Evolutionary conservation across 2,797 vertebrate species (phyloP).

Genomic region (Mormyrus hasselquistii): DNA sequence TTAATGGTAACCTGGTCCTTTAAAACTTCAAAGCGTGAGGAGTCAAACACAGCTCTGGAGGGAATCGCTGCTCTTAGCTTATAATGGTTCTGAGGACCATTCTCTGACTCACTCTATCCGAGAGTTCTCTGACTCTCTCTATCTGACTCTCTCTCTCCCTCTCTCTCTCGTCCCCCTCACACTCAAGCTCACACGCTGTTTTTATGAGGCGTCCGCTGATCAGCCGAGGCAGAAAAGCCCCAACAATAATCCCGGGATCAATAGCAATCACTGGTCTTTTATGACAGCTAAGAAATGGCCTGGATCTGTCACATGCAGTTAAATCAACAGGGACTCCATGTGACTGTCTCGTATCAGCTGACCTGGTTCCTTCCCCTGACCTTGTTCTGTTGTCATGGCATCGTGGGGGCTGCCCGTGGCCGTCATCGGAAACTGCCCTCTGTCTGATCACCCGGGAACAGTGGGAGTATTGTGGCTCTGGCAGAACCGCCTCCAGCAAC

Average conservation of each 20-base stretch:
- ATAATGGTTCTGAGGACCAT: background rate
- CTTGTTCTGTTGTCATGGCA: conserved; percentile 4
- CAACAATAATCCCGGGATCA: conserved; percentile 59
- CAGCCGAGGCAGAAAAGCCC: conserved; percentile 23
- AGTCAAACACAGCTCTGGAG: background rate
- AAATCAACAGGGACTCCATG: conserved; percentile 37
- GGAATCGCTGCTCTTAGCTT: background rate
- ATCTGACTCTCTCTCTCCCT: background rate
- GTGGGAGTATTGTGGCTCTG: background rate
- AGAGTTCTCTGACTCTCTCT: background rate
- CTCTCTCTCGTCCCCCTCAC: background rate
- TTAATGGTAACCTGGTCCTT: background rate
- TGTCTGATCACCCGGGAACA: background rate
- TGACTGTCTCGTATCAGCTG: conserved; percentile 12
- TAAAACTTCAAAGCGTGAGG: background rate
- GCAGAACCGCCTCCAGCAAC: background rate
- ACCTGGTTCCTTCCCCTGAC: background rate
- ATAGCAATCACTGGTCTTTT: conserved; percentile 60
- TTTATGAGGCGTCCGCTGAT: background rate
- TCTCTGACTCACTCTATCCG: background rate
- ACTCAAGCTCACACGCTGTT: background rate
- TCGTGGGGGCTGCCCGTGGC: background rate
- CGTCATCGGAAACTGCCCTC: background rate
- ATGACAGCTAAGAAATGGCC: conserved; percentile 64
- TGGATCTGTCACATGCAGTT: conserved; percentile 72